Evolutionary conservation across 2,888 invertebrate species (phyloP).

Genomic region (Nycteola revayana): DNA sequence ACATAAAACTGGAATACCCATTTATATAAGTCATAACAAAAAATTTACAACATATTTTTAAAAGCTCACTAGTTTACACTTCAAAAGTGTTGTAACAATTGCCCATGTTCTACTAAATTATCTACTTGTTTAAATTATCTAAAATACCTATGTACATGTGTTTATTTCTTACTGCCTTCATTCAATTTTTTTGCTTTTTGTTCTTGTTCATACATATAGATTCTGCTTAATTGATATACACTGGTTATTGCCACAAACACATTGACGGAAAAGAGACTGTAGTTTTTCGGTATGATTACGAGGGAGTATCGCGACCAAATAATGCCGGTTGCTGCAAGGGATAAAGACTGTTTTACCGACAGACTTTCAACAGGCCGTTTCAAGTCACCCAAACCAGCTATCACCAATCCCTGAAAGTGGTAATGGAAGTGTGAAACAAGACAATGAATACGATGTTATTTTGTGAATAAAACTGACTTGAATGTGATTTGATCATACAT

Average conservation of each 20-base stretch:
- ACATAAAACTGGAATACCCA: constrained; percentile 13
- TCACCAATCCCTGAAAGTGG: constrained; percentile 87
- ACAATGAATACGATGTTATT: constrained; percentile 10
- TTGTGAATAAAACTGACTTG: too few species aligned
- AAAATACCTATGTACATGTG: too few species aligned
- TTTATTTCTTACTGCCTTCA: constrained; percentile 1
- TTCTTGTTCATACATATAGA: constrained; percentile 61
- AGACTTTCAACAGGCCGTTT: constrained; percentile 93
- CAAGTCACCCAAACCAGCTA: constrained; percentile 94
- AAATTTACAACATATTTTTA: constrained; percentile 3
- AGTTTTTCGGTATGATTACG: constrained; percentile 98
- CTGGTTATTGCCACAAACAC: constrained; percentile 96
- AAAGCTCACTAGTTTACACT: too few species aligned
- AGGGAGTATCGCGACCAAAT: constrained; percentile 97
- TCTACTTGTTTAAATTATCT: too few species aligned
- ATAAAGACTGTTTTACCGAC: constrained; percentile 90
- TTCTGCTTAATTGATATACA: constrained; percentile 90
- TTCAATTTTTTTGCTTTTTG: constrained; percentile 12
- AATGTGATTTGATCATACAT: too few species aligned
- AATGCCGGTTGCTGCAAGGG: constrained; percentile 86
- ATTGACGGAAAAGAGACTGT: constrained; percentile 96
- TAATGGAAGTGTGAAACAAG: constrained; percentile 27
- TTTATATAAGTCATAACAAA: constrained; percentile 16
- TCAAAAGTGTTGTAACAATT: too few species aligned
- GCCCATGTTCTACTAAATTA: too few species aligned